Evolutionary conservation across 35 echinoderm and acorn worm genomes (phyloP).

Genomic region (Diadema setosum): DNA sequence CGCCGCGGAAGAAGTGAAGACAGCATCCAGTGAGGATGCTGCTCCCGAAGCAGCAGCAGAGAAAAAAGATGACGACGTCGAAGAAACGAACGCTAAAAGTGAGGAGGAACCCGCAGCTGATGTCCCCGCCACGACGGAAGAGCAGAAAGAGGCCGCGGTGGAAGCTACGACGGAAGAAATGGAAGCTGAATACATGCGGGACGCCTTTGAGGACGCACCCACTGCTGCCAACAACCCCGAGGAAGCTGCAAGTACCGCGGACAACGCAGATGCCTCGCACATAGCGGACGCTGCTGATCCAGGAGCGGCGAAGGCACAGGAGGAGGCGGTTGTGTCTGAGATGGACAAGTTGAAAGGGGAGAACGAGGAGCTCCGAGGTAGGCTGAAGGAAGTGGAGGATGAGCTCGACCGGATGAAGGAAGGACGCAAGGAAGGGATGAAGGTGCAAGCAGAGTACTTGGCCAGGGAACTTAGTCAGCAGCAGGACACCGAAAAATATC

Average conservation of each 20-base stretch:
- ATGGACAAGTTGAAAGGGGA: slow-evolving; percentile 45
- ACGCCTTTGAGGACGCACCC: not conserved
- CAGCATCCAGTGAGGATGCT: not conserved
- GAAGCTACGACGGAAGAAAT: not conserved
- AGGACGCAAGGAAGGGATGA: slow-evolving; percentile 67
- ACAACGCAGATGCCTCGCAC: not conserved
- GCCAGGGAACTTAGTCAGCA: slow-evolving; percentile 75
- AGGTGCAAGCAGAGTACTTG: slow-evolving; percentile 78
- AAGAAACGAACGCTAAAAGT: not conserved
- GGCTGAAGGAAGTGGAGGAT: slow-evolving; percentile 37
- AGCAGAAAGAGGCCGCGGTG: not conserved
- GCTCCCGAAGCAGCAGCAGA: not conserved
- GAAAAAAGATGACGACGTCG: not conserved
- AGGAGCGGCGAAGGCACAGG: slow-evolving; percentile 24
- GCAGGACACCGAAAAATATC: slow-evolving; percentile 86
- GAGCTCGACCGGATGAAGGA: slow-evolving; percentile 46
- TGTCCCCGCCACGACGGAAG: not conserved
- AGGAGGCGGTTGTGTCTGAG: slow-evolving; percentile 23
- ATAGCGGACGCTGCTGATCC: not conserved
- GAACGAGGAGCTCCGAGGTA: slow-evolving; percentile 53
- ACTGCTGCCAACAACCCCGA: not conserved
- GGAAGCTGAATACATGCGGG: not conserved
- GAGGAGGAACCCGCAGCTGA: not conserved
- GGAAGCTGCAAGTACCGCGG: not conserved
- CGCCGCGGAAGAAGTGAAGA: not conserved